Conservation (phyloP, 2,797 vertebrate species). For the Cyclopterus lumpus region DNA sequence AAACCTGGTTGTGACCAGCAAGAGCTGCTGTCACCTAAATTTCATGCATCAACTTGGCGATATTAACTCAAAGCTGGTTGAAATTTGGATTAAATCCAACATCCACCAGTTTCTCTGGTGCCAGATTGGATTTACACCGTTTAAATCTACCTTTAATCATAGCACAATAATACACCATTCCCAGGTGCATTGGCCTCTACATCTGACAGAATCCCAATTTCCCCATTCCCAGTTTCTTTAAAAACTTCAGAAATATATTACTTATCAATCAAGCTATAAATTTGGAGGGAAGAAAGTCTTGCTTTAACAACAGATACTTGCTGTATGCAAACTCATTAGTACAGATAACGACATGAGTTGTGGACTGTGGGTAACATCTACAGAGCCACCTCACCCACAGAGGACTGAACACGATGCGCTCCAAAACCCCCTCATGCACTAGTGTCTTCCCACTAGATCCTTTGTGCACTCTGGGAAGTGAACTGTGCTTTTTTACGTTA, state of each 20-base stretch:
- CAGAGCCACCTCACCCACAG: slow-evolving; percentile 29
- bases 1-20: slow-evolving; percentile 47
- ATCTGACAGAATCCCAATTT: not conserved
- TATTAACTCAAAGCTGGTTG: slow-evolving; percentile 16
- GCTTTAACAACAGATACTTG: slow-evolving; percentile 12
- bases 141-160: not conserved
- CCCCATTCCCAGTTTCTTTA: not conserved
- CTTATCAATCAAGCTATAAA: not conserved
- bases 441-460: slow-evolving; percentile 32
- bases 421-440: slow-evolving; percentile 57
- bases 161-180: not conserved
- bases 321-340: slow-evolving; percentile 24
- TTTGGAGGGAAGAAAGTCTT: not conserved
- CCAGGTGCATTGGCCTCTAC: not conserved
- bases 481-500: slow-evolving; percentile 51
- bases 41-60: slow-evolving; percentile 44
- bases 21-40: slow-evolving; percentile 44
- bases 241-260: not conserved
- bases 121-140: not conserved
- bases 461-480: slow-evolving; percentile 49
- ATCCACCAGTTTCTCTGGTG: slow-evolving; percentile 9
- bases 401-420: slow-evolving; percentile 39
- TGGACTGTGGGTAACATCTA: slow-evolving; percentile 33
- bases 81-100: slow-evolving; percentile 30
- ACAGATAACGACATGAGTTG: slow-evolving; percentile 20